These are phyloP conservation scores for Temnothorax unifasciatus DNA, from an alignment of 2,888 invertebrate genomes.

Conservation along the genomic window DNA sequence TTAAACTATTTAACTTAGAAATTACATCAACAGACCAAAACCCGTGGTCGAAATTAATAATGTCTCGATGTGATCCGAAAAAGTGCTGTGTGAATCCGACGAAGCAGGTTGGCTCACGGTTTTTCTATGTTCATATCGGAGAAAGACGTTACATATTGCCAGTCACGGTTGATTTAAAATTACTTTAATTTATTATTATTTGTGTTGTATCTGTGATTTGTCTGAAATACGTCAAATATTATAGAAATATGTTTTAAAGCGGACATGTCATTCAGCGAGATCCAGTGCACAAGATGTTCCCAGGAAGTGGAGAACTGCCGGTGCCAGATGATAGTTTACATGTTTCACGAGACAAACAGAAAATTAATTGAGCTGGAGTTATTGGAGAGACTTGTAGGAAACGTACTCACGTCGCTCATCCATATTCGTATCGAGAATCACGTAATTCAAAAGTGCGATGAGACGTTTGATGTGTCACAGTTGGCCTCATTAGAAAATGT, in stretches of 20 bases:
- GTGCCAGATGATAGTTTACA: conserved; percentile 90
- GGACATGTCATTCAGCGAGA: conserved; percentile 88
- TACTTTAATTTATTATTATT: no score
- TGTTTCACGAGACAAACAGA: conserved; percentile 92
- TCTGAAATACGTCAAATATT: not conserved
- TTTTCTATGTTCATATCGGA: no score
- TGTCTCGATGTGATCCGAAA: no score
- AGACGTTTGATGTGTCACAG: conserved; percentile 94
- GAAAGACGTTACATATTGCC: no score
- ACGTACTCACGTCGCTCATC: conserved; percentile 94
- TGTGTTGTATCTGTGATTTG: not conserved
- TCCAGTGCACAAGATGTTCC: conserved; percentile 91
- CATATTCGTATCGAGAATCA: conserved; percentile 94
- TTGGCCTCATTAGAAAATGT: conserved; percentile 91
- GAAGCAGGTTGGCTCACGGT: no score
- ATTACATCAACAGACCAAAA: no score
- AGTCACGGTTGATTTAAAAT: no score
- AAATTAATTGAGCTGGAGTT: conserved; percentile 92
- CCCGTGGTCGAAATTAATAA: no score
- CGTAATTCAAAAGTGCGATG: conserved; percentile 94
- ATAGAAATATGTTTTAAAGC: conserved; percentile 53
- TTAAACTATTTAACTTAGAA: no score
- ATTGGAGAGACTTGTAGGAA: conserved; percentile 94
- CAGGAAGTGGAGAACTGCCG: conserved; percentile 89
- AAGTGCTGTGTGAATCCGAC: no score